A percentile compares a stretch with the other conserved stretches of the same genome.
phyloP scores from a whole-genome alignment of 1,140 invertebrate species.

The Formica exsecta region DNA sequence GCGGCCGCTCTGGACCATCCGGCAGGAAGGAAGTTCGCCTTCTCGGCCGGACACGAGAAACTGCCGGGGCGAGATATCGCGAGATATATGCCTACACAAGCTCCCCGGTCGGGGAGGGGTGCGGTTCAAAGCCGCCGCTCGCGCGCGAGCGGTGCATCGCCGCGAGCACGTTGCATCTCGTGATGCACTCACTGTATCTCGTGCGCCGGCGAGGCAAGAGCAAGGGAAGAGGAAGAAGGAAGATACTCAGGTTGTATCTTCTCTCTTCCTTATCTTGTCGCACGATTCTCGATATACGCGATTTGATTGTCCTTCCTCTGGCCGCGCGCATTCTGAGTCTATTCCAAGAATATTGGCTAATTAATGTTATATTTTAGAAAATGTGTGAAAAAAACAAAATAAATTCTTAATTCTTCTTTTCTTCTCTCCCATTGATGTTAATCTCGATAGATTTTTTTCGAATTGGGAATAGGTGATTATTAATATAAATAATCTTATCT shows the following conservation, averaged over 20 bases:
- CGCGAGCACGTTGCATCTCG: slow-evolving; percentile 33
- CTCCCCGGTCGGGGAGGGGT: slow-evolving; percentile 7
- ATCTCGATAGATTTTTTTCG: background rate
- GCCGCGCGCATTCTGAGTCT: background rate
- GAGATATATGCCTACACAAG: slow-evolving; percentile 73
- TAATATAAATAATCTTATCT: too few species aligned
- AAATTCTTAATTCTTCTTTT: too few species aligned
- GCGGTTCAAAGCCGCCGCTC: slow-evolving; percentile 66
- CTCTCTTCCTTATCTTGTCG: background rate
- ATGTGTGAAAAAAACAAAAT: too few species aligned
- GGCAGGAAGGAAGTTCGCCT: slow-evolving; percentile 78
- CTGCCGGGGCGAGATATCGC: slow-evolving; percentile 68
- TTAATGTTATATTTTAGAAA: background rate
- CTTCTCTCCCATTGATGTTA: background rate
- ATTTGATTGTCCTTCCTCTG: background rate
- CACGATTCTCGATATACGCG: slow-evolving; percentile 21
- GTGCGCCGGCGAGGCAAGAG: background rate
- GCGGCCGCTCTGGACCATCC: background rate
- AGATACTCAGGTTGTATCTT: background rate
- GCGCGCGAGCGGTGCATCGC: slow-evolving; percentile 51
- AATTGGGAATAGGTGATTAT: too few species aligned
- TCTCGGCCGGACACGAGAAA: slow-evolving; percentile 64
- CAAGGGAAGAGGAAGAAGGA: background rate
- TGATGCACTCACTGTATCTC: slow-evolving; percentile 63
- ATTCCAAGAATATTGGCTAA: background rate